Evolutionary conservation across 2,888 invertebrate species (phyloP).

Genomic region (Phytoseiulus persimilis): DNA sequence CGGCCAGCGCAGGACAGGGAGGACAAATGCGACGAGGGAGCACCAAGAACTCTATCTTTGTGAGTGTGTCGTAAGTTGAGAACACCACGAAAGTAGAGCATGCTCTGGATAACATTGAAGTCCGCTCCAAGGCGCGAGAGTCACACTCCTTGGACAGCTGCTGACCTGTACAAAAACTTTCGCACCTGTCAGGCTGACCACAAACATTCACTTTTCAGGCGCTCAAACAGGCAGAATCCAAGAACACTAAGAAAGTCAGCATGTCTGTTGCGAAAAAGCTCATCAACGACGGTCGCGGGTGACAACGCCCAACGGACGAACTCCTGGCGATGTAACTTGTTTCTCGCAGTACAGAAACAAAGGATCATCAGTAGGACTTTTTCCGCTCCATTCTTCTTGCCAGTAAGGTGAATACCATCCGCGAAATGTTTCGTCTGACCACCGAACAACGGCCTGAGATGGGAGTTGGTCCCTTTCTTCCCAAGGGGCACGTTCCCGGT

Average conservation of each 20-base stretch:
- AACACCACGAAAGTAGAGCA: too few species aligned
- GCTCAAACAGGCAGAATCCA: neutral
- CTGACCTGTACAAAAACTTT: neutral
- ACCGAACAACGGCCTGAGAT: neutral
- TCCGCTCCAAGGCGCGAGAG: too few species aligned
- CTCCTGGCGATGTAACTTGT: neutral
- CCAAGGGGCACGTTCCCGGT: too few species aligned
- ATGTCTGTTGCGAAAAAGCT: neutral
- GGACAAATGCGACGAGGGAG: too few species aligned
- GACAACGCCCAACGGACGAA: neutral
- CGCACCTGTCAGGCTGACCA: neutral
- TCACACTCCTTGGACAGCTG: neutral
- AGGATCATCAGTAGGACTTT: neutral
- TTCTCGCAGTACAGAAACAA: neutral
- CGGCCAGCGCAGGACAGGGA: too few species aligned
- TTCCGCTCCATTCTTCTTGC: neutral
- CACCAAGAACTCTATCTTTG: too few species aligned
- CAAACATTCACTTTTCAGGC: neutral
- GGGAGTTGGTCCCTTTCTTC: too few species aligned
- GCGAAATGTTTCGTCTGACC: neutral
- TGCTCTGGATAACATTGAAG: too few species aligned
- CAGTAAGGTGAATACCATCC: neutral
- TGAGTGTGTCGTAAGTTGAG: too few species aligned
- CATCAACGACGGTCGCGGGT: neutral
- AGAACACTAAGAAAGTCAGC: neutral